Base-by-base conservation (phyloP, 2,888 invertebrate species). In the Lymantria dispar region DNA sequence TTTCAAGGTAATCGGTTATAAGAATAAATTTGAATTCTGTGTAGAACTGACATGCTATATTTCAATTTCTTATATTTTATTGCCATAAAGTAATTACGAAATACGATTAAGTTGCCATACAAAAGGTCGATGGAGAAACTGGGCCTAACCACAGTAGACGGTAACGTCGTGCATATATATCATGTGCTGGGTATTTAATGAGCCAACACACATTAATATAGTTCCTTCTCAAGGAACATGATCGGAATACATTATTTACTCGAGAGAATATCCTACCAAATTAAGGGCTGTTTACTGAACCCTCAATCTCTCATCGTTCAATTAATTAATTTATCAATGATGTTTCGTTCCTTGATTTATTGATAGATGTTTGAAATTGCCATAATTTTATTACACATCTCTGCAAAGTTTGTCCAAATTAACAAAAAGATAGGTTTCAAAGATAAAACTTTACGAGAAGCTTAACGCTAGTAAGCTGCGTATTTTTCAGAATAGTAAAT, bases 61-160 rank as follows among this genome's bases (percentile, higher is more conserved):
- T 22, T 22, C 5, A 22, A 22, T 22, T 22, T 22, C 5, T 2
- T 22, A 22, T 22, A 22, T 22, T 3, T 22, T 22, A 22, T 22
- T 22, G 5, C 22, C 5, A 2, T 22, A 3, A 5, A 22, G 22
- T 22, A 22, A 22, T 22, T 22, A 22, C 22, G 33, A 33, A 33
- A 33, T 33, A 33, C 9, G 10, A 33, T 10, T 33, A 10, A 10
- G 3, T 8, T 33, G 1, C 33, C 33, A 33, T 1, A 10, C 8
- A 33, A 33, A 33, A 33, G 33, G 33, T 47, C 56, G 58, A 55
- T 58, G 51, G 48, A 43, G 47, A 54, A 50, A 30, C 44, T 47
- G 36, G 42, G 47, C 42, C 47, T 36, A 31, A 41, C 49, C 33
- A 9, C 41, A 45, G 39, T 31, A 45, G 45, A 41, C 49, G 14